phyloP scores from a whole-genome alignment of 1,140 invertebrate genomes.

The Notospermus geniculatus region DNA sequence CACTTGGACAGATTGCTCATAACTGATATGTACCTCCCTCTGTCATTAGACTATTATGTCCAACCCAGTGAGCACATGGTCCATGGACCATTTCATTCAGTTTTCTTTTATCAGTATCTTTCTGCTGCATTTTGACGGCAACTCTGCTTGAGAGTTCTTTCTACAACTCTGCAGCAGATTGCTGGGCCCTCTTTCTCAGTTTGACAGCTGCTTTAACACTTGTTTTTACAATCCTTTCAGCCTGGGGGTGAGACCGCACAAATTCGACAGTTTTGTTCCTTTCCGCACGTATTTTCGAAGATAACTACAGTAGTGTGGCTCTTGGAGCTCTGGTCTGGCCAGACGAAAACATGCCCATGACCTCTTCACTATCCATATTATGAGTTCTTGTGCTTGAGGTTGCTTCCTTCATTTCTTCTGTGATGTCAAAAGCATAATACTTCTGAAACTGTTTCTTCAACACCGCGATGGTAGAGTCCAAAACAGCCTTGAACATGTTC shows the following conservation, averaged over 20 bases:
- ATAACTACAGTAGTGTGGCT: constrained; percentile 19
- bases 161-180: not conserved
- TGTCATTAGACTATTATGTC: too few species aligned
- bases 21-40: too few species aligned
- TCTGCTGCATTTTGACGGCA: not conserved
- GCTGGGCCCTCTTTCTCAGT: constrained; percentile 6
- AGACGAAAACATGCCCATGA: constrained; percentile 18
- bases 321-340: constrained; percentile 15
- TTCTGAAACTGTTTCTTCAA: constrained; percentile 18
- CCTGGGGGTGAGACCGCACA: not conserved
- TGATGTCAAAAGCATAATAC: constrained; percentile 17
- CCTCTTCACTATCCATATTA: constrained; percentile 23
- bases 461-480: constrained; percentile 9
- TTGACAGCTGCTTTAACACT: constrained; percentile 1
- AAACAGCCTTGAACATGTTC: not conserved
- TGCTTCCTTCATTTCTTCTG: constrained; percentile 19
- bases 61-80: too few species aligned
- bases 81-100: too few species aligned
- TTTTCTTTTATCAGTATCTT: constrained; percentile 6
- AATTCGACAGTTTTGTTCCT: constrained; percentile 18
- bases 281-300: constrained; percentile 15
- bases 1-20: too few species aligned
- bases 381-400: constrained; percentile 15
- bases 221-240: constrained; percentile 1
- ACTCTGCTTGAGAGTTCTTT: not conserved